Evolutionary conservation across 2,888 invertebrate species (phyloP).

Genomic region (Atrina japonica): DNA sequence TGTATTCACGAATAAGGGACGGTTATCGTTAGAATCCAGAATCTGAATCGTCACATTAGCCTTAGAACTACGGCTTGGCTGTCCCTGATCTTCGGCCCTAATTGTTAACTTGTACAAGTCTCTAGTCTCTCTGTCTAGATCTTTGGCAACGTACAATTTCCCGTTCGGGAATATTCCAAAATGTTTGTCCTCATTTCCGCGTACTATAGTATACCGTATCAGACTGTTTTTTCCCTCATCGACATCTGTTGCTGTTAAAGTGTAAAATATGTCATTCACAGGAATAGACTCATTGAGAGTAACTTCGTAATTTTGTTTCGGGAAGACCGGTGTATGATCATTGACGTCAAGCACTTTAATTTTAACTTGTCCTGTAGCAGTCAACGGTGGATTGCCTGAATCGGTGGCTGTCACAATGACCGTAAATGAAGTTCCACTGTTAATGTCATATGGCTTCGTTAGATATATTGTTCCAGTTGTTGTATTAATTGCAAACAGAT

Average conservation of each 20-base stretch:
- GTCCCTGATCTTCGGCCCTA: constrained; percentile 88
- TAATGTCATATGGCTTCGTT: constrained; percentile 84
- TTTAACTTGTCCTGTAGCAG: constrained; percentile 59
- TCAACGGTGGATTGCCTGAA: constrained; percentile 59
- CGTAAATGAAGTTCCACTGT: constrained; percentile 25
- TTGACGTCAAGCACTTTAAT: constrained; percentile 92
- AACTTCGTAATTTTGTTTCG: constrained; percentile 94
- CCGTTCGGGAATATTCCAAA: constrained; percentile 98
- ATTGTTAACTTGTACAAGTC: constrained; percentile 95
- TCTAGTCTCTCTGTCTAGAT: constrained; percentile 92
- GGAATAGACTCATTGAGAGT: constrained; percentile 94
- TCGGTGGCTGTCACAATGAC: constrained; percentile 72
- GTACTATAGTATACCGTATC: constrained; percentile 85
- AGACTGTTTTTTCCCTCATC: constrained; percentile 74
- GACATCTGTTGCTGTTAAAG: constrained; percentile 70
- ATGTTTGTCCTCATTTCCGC: constrained; percentile 91
- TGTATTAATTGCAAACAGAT: constrained; percentile 91
- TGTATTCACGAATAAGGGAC: constrained; percentile 85
- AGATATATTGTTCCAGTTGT: constrained; percentile 94
- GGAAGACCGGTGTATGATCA: constrained; percentile 96
- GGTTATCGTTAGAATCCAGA: constrained; percentile 80
- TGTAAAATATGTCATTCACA: constrained; percentile 88
- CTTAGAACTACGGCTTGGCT: constrained; percentile 83
- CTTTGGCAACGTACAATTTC: constrained; percentile 91
- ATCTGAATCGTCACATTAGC: constrained; percentile 96